These are phyloP conservation scores for Drosophila buzzatii DNA, from an alignment of 2,888 invertebrate species.

Conservation along the genomic window DNA sequence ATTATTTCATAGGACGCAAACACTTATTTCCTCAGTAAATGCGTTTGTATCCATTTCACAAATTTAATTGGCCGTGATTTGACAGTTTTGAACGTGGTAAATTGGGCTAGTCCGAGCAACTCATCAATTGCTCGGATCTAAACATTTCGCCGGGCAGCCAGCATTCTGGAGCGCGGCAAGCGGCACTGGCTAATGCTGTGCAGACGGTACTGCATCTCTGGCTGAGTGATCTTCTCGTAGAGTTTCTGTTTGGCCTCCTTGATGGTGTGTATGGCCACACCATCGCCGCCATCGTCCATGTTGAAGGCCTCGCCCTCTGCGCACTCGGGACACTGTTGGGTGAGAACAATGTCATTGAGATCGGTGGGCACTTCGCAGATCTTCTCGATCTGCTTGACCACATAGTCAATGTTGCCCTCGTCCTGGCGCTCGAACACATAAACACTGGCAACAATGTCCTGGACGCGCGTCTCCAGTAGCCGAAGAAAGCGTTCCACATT, in stretches of 20 bases:
- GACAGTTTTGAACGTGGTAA: background rate
- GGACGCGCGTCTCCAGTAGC: constrained; percentile 86
- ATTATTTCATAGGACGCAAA: background rate
- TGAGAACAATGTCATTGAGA: constrained; percentile 86
- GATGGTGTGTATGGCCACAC: constrained; percentile 68
- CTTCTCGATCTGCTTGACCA: constrained; percentile 83
- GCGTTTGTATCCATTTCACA: background rate
- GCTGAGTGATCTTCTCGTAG: constrained; percentile 83
- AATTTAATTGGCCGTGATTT: constrained; percentile 9
- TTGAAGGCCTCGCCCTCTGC: constrained; percentile 85
- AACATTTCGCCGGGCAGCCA: constrained; percentile 80
- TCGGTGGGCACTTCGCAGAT: constrained; percentile 84
- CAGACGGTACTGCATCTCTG: constrained; percentile 85
- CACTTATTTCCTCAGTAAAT: background rate
- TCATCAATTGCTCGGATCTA: constrained; percentile 20
- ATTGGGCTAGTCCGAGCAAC: background rate
- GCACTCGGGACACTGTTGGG: constrained; percentile 85
- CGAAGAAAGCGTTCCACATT: constrained; percentile 86
- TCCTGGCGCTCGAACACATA: constrained; percentile 83
- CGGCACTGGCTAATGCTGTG: constrained; percentile 84
- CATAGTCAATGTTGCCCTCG: constrained; percentile 54
- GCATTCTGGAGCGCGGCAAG: constrained; percentile 82
- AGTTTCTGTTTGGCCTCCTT: constrained; percentile 77
- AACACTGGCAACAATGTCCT: constrained; percentile 86
- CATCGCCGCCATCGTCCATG: constrained; percentile 82